These are phyloP conservation scores for Dolichoris vasculosae DNA, from an alignment of 1,140 invertebrate genomes.

Conservation along the genomic window DNA sequence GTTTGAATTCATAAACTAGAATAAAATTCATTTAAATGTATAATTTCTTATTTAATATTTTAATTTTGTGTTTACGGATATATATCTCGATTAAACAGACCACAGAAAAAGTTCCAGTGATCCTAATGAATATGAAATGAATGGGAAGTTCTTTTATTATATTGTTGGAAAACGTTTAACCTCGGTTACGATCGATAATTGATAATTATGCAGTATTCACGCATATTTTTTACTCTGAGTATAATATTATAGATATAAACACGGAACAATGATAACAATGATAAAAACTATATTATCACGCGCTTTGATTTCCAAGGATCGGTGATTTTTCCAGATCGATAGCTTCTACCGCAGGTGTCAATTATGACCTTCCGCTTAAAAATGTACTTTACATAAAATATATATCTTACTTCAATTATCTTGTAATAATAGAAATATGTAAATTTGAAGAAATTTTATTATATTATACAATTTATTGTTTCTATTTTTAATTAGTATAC, in stretches of 20 bases:
- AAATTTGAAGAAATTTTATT: background rate
- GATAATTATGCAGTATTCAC: conserved; percentile 9
- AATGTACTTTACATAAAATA: conserved; percentile 5
- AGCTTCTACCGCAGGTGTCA: background rate
- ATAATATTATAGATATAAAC: background rate
- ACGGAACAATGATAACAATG: conserved; percentile 17
- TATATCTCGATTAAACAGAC: background rate
- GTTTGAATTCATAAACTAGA: too few species aligned
- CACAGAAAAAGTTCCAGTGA: background rate
- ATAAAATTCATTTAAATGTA: too few species aligned
- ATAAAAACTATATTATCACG: conserved; percentile 51
- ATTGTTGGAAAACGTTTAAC: background rate
- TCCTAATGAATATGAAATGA: background rate
- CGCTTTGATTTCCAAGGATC: conserved; percentile 58
- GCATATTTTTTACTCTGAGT: background rate
- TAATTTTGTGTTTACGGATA: background rate
- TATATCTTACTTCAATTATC: background rate
- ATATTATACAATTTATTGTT: background rate
- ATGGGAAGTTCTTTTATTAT: background rate
- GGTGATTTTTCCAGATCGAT: conserved; percentile 58
- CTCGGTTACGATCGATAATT: conserved; percentile 11
- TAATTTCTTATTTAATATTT: background rate
- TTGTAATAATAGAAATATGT: background rate
- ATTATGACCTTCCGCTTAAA: background rate
- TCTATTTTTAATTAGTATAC: background rate